Base-by-base conservation (phyloP, 2,888 invertebrate genomes). In the Papilio elwesi region DNA sequence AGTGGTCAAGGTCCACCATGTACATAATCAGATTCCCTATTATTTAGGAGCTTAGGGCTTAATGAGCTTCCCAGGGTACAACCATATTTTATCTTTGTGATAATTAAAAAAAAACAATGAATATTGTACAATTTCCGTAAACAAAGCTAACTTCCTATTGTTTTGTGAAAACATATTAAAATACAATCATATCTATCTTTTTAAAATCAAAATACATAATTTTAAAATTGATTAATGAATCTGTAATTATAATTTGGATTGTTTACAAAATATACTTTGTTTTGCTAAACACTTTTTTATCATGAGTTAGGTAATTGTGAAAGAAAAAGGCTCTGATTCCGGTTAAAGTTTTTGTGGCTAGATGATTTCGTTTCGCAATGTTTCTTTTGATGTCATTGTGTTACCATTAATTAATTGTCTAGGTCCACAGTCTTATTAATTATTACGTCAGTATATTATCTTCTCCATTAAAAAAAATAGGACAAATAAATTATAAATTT, bases 121-220 rank as follows among this genome's bases (percentile, higher is more conserved):
- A 6, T 59, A n/a, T 43, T 59, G 9, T 59, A n/a, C 10, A 43
- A 43, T 62, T 16, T 38, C 38, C 38, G 47, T 75, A 74, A 3
- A 49, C 74, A 76, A 78, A 59, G 0, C 10, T 78, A 81, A 69
- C 51, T n/a, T 68, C 26, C 55, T 52, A 49, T 72, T 74, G 59
- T 74, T 74, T 66, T 78, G 76, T 76, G 74, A 77, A 73, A 75
- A 75, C 67, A 75, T 68, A 59, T 71, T 67, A 51, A 57, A 70
- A 68, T 64, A 48, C 57, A 36, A 57, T 68, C 47, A 43, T 53
- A 67, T 55, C 55, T 67, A 8, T 26, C 26, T 48, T 64, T 9
- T 51, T 38, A 10, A 11, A 57, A 8, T 43, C 11, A 12, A 6
- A 38, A 38, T n/a, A 9, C 0, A 55, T 68, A 26, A 68, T 16